These are phyloP conservation scores for Pyralis farinalis DNA, from an alignment of 2,888 invertebrate genomes.

Conservation along the genomic window DNA sequence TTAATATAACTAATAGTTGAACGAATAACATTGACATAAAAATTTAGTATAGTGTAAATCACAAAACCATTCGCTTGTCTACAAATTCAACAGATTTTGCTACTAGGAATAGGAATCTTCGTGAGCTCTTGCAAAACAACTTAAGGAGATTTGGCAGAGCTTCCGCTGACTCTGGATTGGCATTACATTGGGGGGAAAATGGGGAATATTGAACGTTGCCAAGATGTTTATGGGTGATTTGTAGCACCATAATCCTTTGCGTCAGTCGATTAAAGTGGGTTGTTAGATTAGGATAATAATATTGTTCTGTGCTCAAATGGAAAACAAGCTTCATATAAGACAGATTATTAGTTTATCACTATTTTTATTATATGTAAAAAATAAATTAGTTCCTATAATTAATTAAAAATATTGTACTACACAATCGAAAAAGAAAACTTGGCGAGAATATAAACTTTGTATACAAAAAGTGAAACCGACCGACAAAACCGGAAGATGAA, in stretches of 20 bases:
- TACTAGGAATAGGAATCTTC: conserved; percentile 17
- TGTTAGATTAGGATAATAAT: background rate
- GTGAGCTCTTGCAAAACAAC: conserved; percentile 20
- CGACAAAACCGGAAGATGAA: too few species aligned
- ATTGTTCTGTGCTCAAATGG: too few species aligned
- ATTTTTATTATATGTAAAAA: too few species aligned
- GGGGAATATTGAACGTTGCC: conserved; percentile 20
- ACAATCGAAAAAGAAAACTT: too few species aligned
- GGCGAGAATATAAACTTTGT: too few species aligned
- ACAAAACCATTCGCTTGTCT: conserved; percentile 14
- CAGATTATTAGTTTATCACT: too few species aligned
- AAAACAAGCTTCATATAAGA: too few species aligned
- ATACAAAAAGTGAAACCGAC: too few species aligned
- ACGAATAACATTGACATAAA: too few species aligned
- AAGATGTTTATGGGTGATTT: conserved; percentile 19
- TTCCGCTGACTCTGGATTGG: conserved; percentile 19
- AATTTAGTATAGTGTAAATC: background rate
- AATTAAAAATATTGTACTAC: too few species aligned
- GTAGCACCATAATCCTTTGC: conserved; percentile 4
- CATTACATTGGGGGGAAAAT: conserved; percentile 10
- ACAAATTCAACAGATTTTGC: conserved; percentile 14
- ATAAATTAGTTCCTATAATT: too few species aligned
- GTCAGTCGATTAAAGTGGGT: background rate
- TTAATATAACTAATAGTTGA: too few species aligned
- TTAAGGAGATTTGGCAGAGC: conserved; percentile 24